Evolutionary conservation across 1,140 invertebrate genomes (phyloP).

Genomic region (Whitmania pigra): DNA sequence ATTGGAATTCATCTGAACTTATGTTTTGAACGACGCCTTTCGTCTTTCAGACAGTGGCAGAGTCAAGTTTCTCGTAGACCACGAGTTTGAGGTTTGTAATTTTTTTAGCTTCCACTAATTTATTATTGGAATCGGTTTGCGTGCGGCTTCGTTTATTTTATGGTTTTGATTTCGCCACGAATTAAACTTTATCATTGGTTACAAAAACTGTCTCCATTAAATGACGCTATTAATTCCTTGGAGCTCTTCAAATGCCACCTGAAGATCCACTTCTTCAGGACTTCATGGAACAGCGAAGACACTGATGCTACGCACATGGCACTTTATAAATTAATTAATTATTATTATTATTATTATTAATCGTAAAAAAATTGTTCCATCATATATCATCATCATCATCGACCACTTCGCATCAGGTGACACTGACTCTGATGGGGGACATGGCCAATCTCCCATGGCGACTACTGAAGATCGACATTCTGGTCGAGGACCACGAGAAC

Average conservation of each 20-base stretch:
- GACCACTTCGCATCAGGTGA: conserved; percentile 38
- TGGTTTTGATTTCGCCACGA: not conserved
- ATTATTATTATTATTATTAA: too few relatives aligned
- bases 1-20: conserved; percentile 23
- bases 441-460: conserved; percentile 80
- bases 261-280: too few relatives aligned
- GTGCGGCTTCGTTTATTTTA: not conserved
- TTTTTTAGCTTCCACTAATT: conserved; percentile 36
- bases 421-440: conserved; percentile 93
- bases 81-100: conserved; percentile 74
- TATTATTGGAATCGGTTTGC: too few relatives aligned
- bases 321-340: too few relatives aligned
- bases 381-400: too few relatives aligned
- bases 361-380: too few relatives aligned
- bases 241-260: too few relatives aligned
- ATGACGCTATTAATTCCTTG: too few relatives aligned
- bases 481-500: conserved; percentile 92
- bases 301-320: too few relatives aligned
- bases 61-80: conserved; percentile 83
- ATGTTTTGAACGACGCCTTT: conserved; percentile 26
- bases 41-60: conserved; percentile 64
- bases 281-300: too few relatives aligned
- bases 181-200: not conserved
- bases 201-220: too few relatives aligned
- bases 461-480: conserved; percentile 79